A percentile compares a stretch with the other conserved stretches of the same genome.
These are phyloP conservation scores for Mycalesis mineus DNA, from an alignment of 2,888 invertebrate species.

Conservation along the genomic window DNA sequence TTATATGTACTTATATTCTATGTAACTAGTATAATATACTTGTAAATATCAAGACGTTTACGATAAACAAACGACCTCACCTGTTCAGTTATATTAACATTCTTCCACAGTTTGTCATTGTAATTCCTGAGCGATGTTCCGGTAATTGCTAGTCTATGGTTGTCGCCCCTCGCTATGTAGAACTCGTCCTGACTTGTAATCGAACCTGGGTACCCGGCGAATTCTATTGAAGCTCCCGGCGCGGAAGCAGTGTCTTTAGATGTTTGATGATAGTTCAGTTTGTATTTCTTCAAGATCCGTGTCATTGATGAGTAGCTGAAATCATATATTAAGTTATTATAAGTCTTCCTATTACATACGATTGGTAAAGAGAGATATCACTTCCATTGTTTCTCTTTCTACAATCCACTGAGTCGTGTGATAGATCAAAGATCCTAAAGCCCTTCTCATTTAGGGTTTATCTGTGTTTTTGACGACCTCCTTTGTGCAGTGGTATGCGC, in stretches of 20 bases:
- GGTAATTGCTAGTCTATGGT: constrained; percentile 80
- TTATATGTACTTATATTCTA: no score
- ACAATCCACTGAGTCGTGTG: no score
- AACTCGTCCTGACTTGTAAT: constrained; percentile 90
- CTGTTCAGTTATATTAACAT: constrained; percentile 80
- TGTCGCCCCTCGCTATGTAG: constrained; percentile 81
- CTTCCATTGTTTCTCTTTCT: no score
- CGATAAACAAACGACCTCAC: constrained; percentile 43
- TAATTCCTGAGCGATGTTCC: constrained; percentile 89
- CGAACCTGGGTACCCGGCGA: constrained; percentile 91
- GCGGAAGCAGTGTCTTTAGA: constrained; percentile 71
- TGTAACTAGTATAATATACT: no score
- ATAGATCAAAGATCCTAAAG: no score
- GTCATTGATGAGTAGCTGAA: constrained; percentile 88
- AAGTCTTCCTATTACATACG: no score
- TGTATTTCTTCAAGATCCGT: constrained; percentile 89
- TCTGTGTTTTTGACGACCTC: no score
- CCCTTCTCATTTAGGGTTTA: no score
- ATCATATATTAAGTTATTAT: no score
- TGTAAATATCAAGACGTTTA: no score
- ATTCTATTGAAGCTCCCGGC: constrained; percentile 83
- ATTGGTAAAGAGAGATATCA: no score
- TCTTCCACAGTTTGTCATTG: constrained; percentile 83
- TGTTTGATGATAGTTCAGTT: constrained; percentile 84
- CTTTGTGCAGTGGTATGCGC: no score